phyloP scores from a whole-genome alignment of 2,888 invertebrate genomes.

The Belgica antarctica region DNA sequence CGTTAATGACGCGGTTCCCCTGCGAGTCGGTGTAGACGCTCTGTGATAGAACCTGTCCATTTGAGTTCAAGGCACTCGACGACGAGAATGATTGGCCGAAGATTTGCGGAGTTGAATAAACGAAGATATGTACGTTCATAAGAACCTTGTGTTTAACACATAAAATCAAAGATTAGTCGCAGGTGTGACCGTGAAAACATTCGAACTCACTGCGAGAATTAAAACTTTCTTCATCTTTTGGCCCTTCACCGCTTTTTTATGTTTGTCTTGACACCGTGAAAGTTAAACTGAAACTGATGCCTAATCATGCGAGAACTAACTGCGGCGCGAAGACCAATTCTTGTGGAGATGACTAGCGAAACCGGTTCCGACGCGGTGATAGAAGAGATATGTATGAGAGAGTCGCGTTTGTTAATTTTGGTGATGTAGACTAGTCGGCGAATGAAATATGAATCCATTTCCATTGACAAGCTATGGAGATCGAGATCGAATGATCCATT shows the following conservation, averaged over 20 bases:
- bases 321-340: not conserved
- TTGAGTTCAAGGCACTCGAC: not conserved
- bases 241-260: not conserved
- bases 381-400: too few species aligned
- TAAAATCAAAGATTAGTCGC: not conserved
- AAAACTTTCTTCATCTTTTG: not conserved
- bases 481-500: too few species aligned
- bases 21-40: not conserved
- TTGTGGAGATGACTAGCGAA: too few species aligned
- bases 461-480: too few species aligned
- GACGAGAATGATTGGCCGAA: conserved; percentile 13
- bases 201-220: not conserved
- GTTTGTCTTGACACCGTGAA: not conserved
- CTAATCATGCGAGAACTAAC: not conserved
- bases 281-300: not conserved
- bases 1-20: not conserved
- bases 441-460: too few species aligned
- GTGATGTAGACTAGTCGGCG: too few species aligned
- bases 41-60: not conserved
- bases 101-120: not conserved
- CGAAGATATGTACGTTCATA: not conserved
- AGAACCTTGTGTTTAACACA: not conserved
- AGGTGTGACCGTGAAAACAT: not conserved
- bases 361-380: too few species aligned
- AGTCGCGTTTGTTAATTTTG: too few species aligned